phyloP scores from a whole-genome alignment of 2,888 invertebrate genomes.

The Noctua janthe region DNA sequence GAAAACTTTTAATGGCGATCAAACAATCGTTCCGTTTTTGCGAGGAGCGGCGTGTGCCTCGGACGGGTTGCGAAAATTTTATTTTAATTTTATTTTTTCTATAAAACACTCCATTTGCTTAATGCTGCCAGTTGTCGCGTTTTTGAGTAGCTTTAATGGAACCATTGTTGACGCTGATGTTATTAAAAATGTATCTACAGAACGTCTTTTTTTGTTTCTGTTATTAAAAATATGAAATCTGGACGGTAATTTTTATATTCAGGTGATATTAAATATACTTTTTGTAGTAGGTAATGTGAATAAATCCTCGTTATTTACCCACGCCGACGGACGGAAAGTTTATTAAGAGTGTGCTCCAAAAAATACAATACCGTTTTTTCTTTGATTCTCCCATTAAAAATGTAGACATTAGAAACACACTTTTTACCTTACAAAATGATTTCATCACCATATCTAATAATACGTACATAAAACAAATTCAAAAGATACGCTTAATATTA shows the following conservation, averaged over 20 bases:
- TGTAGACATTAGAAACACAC: slow-evolving; percentile 13
- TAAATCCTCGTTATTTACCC: background rate
- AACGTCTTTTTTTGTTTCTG: slow-evolving; percentile 3
- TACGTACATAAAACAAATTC: slow-evolving; percentile 63
- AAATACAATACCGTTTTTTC: slow-evolving; percentile 3
- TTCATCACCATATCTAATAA: slow-evolving; percentile 33
- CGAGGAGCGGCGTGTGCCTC: slow-evolving; percentile 57
- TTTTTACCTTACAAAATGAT: slow-evolving; percentile 45
- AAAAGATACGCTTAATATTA: slow-evolving; percentile 72
- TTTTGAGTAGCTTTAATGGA: slow-evolving; percentile 67
- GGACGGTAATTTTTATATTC: background rate
- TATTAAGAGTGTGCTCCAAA: background rate
- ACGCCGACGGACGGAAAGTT: background rate
- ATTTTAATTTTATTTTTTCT: slow-evolving; percentile 60
- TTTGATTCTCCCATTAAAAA: slow-evolving; percentile 31
- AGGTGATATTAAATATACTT: slow-evolving; percentile 2
- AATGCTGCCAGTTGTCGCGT: slow-evolving; percentile 74
- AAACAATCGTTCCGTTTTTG: slow-evolving; percentile 84
- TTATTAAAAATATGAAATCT: background rate
- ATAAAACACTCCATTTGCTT: slow-evolving; percentile 76
- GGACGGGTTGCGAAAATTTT: slow-evolving; percentile 73
- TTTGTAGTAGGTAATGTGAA: background rate
- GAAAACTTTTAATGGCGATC: slow-evolving; percentile 87
- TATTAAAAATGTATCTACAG: slow-evolving; percentile 24
- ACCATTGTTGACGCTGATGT: slow-evolving; percentile 46